Conservation (phyloP, 2,113 vertebrate genomes). For the Heliornis fulica region DNA sequence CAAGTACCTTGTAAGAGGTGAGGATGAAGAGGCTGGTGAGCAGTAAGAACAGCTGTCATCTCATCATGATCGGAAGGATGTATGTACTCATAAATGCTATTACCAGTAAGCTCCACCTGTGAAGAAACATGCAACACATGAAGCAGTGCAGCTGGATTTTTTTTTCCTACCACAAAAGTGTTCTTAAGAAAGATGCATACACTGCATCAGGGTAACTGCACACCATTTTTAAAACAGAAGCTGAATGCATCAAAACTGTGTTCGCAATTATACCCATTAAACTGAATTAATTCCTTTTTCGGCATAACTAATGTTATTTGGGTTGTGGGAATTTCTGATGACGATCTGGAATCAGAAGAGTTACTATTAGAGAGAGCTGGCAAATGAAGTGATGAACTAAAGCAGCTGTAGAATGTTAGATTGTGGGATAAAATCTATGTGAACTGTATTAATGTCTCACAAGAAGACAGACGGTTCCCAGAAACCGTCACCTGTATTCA, state of each 20-base stretch:
- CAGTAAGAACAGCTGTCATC: constrained; percentile 89
- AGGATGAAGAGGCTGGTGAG: constrained; percentile 84
- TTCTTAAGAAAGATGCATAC: not conserved
- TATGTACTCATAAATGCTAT: constrained; percentile 96
- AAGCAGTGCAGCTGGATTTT: not conserved
- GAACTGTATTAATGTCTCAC: not conserved
- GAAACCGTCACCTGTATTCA: not conserved
- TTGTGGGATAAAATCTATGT: not conserved
- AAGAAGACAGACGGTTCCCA: not conserved
- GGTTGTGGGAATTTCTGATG: not conserved
- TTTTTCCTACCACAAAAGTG: not conserved
- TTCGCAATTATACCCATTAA: not conserved
- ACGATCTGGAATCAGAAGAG: not conserved
- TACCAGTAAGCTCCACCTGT: constrained; percentile 95
- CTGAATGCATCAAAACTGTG: not conserved
- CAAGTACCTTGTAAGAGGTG: constrained; percentile 86
- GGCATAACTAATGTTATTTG: not conserved
- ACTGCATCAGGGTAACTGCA: not conserved
- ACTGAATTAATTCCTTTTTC: not conserved
- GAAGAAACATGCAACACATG: not conserved
- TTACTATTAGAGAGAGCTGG: not conserved
- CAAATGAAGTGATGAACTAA: not conserved
- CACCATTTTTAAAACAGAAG: not conserved
- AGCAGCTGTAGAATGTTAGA: not conserved
- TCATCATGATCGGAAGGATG: constrained; percentile 94